These are phyloP conservation scores for Takifugu ocellatus DNA, from an alignment of 2,797 vertebrate genomes.

Conservation along the genomic window DNA sequence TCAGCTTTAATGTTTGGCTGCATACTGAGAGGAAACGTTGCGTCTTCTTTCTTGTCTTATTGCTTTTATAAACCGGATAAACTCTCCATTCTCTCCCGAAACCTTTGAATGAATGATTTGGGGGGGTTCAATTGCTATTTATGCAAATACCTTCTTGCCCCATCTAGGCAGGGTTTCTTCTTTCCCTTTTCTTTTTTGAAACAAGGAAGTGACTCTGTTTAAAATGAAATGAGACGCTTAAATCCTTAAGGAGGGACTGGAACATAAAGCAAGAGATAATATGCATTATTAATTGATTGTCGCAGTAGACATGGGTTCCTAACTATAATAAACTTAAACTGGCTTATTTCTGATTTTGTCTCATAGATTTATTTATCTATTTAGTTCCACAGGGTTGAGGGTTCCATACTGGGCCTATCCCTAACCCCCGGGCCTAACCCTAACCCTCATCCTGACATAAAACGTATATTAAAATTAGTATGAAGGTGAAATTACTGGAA, in stretches of 20 bases:
- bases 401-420: neutral
- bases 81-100: constrained; percentile 20
- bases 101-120: constrained; percentile 16
- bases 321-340: constrained; percentile 6
- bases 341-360: constrained; percentile 11
- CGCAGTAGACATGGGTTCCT: neutral
- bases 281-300: constrained; percentile 2
- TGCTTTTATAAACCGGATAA: constrained; percentile 24
- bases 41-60: constrained; percentile 25
- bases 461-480: neutral
- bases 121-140: neutral
- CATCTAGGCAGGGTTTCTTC: neutral
- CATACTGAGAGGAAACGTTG: constrained; percentile 19
- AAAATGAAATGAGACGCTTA: no score
- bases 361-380: neutral
- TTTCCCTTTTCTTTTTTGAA: no score
- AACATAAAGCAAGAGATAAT: neutral
- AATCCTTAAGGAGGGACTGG: neutral
- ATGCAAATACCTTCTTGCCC: neutral
- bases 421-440: no score
- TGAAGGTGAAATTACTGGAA: neutral
- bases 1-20: constrained; percentile 31
- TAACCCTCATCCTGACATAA: no score
- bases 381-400: constrained; percentile 2
- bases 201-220: neutral